phyloP scores from a whole-genome alignment of 2,797 vertebrate genomes.

The Champsocephalus esox region DNA sequence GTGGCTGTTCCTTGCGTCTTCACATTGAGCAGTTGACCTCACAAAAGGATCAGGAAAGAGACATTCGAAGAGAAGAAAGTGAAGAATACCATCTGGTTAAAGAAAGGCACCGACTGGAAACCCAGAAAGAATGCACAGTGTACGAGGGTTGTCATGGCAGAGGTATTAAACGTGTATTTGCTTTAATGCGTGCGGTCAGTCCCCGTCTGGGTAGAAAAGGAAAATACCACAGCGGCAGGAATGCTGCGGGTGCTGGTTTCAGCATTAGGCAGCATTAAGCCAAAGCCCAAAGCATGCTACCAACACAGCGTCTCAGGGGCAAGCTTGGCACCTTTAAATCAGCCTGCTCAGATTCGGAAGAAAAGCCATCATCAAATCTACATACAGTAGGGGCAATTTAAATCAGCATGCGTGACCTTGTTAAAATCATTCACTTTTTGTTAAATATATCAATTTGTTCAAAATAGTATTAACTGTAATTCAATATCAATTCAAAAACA shows the following conservation, averaged over 20 bases:
- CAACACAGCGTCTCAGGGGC: constrained; percentile 56
- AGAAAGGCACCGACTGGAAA: constrained; percentile 61
- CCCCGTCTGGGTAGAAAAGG: constrained; percentile 59
- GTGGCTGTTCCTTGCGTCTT: constrained; percentile 35
- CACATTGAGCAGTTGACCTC: constrained; percentile 39
- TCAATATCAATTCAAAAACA: not conserved
- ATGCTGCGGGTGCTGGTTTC: constrained; percentile 77
- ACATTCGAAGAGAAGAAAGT: constrained; percentile 9
- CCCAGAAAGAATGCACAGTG: constrained; percentile 62
- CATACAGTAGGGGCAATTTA: constrained; percentile 15
- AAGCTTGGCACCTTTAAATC: constrained; percentile 67
- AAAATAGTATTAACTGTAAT: not conserved
- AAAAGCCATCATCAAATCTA: constrained; percentile 42
- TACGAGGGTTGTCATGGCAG: constrained; percentile 45
- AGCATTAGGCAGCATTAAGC: constrained; percentile 81
- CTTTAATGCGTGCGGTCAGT: constrained; percentile 74
- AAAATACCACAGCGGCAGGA: constrained; percentile 78
- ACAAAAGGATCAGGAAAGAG: constrained; percentile 12
- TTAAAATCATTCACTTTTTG: not conserved
- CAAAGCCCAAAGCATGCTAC: constrained; percentile 79
- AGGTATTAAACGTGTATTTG: constrained; percentile 73
- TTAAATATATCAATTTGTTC: not conserved
- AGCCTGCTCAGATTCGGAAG: constrained; percentile 29
- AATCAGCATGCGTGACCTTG: constrained; percentile 29
- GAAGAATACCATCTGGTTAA: constrained; percentile 59